Conservation (phyloP, 2,113 vertebrate genomes). For the Lutjanus erythropterus region DNA sequence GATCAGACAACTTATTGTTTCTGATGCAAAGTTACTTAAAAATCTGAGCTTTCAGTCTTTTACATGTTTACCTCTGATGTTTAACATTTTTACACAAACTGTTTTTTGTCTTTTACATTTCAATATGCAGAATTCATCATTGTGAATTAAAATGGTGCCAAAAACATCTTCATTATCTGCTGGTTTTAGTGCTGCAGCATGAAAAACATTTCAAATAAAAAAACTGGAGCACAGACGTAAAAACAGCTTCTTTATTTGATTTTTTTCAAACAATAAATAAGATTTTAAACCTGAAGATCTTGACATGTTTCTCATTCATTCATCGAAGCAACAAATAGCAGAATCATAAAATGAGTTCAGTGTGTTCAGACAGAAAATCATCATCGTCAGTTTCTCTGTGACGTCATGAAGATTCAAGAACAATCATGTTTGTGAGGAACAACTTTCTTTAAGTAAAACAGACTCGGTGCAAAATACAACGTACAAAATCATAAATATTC, state of each 20-base stretch:
- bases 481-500: background rate
- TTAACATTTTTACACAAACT: too few relatives aligned
- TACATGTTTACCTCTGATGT: too few relatives aligned
- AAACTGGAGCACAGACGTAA: background rate
- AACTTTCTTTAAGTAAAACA: background rate
- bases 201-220: background rate
- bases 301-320: background rate
- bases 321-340: background rate
- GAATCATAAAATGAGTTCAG: background rate
- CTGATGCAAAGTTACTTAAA: too few relatives aligned
- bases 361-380: conserved; percentile 24
- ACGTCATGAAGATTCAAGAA: background rate
- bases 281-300: background rate
- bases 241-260: conserved; percentile 16
- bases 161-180: too few relatives aligned
- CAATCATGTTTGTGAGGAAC: background rate
- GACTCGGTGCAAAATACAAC: background rate
- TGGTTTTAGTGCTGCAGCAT: too few relatives aligned
- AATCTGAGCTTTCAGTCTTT: too few relatives aligned
- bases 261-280: conserved; percentile 7
- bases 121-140: too few relatives aligned
- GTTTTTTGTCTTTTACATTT: too few relatives aligned
- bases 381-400: background rate
- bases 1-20: too few relatives aligned
- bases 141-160: too few relatives aligned